Conservation (phyloP, 2,797 vertebrate species). For the Cichlasoma orientale region DNA sequence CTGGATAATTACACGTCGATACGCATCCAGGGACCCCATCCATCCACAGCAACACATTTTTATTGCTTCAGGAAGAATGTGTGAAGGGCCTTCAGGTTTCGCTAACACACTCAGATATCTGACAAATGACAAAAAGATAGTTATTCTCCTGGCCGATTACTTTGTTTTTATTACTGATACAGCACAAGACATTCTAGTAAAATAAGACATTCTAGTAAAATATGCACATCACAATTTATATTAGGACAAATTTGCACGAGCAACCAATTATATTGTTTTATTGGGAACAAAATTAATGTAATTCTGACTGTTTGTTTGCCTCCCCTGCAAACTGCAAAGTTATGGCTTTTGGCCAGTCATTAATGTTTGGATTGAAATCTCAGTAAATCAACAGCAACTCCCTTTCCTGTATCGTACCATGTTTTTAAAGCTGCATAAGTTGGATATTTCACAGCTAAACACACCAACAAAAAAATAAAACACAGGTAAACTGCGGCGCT, state of each 20-base stretch:
- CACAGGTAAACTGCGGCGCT: too few relatives aligned
- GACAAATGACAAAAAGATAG: neutral
- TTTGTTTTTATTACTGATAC: neutral
- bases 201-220: too few relatives aligned
- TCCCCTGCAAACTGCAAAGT: neutral
- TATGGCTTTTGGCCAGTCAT: neutral
- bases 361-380: neutral
- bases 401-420: accelerated
- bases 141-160: neutral
- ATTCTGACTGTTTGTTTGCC: neutral
- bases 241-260: neutral
- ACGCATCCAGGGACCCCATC: slow-evolving; percentile 16
- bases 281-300: too few relatives aligned
- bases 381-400: neutral
- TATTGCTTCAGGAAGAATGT: too few relatives aligned
- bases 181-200: neutral
- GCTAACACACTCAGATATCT: neutral
- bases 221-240: too few relatives aligned
- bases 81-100: neutral
- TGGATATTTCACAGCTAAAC: too few relatives aligned
- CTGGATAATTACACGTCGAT: slow-evolving; percentile 50
- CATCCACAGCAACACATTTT: neutral
- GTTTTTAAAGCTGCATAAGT: accelerated
- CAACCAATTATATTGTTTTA: neutral
- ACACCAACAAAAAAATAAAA: too few relatives aligned